Conservation (phyloP, 2,888 invertebrate species). For the Spicauda simplicius region DNA sequence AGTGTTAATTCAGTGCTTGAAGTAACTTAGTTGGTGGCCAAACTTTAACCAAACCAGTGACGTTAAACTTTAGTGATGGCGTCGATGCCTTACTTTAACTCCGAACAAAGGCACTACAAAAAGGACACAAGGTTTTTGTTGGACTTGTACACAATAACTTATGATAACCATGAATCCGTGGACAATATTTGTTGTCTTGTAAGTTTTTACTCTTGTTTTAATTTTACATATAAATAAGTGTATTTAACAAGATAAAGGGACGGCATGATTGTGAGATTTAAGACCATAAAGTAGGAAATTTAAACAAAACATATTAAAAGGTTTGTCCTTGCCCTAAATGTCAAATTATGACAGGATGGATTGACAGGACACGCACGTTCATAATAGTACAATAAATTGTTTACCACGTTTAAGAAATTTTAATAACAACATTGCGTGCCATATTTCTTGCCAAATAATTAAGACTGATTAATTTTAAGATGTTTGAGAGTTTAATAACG, state of each 20-base stretch:
- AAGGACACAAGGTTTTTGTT: slow-evolving; percentile 93
- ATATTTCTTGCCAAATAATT: slow-evolving; percentile 54
- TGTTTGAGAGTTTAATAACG: slow-evolving; percentile 75
- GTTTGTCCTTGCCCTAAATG: slow-evolving; percentile 77
- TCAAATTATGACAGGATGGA: slow-evolving; percentile 63
- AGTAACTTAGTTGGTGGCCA: slow-evolving; percentile 26
- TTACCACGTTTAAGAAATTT: slow-evolving; percentile 45
- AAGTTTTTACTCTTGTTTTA: slow-evolving; percentile 63
- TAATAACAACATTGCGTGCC: slow-evolving; percentile 49
- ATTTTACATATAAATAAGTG: slow-evolving; percentile 24
- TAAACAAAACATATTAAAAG: slow-evolving; percentile 57
- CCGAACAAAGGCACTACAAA: slow-evolving; percentile 91
- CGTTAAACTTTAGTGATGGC: slow-evolving; percentile 60
- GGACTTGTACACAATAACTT: slow-evolving; percentile 94
- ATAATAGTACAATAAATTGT: slow-evolving; percentile 52
- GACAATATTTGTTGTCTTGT: slow-evolving; percentile 88
- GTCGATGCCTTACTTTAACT: slow-evolving; percentile 82
- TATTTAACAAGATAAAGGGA: background rate
- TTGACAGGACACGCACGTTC: slow-evolving; percentile 53
- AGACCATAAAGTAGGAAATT: slow-evolving; percentile 49
- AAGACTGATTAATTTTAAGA: slow-evolving; percentile 80
- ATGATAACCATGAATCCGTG: slow-evolving; percentile 91
- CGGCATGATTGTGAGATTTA: background rate
- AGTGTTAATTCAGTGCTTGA: slow-evolving; percentile 44
- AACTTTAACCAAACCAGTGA: slow-evolving; percentile 27